phyloP scores from a whole-genome alignment of 2,113 vertebrate species.

The Neoarius graeffei region DNA sequence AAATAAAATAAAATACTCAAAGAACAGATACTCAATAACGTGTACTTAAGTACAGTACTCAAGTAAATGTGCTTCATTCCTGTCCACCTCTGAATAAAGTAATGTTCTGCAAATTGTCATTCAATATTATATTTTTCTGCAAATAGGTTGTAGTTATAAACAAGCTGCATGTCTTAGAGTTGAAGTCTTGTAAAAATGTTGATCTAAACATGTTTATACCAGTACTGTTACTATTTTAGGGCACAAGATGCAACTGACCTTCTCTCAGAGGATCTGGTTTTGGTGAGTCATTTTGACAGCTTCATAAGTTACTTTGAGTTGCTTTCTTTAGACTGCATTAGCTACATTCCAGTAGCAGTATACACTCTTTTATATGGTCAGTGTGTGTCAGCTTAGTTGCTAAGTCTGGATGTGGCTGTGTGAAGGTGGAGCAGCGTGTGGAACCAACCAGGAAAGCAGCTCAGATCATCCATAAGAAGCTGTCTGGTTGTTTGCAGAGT shows the following conservation, averaged over 20 bases:
- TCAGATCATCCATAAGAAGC: conserved; percentile 88
- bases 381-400: background rate
- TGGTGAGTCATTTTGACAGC: conserved; percentile 72
- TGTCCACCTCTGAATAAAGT: background rate
- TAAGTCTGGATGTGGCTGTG: conserved; percentile 33
- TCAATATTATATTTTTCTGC: background rate
- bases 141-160: background rate
- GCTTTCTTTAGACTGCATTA: background rate
- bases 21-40: too few species aligned
- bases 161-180: background rate
- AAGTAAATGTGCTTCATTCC: too few species aligned
- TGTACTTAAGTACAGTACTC: too few species aligned
- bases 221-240: conserved; percentile 65
- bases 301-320: background rate
- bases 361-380: background rate
- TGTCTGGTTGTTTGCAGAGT: conserved; percentile 88
- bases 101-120: background rate
- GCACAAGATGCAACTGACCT: conserved; percentile 88
- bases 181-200: background rate
- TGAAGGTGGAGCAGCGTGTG: conserved; percentile 90
- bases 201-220: background rate
- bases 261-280: conserved; percentile 84
- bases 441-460: conserved; percentile 87
- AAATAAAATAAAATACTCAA: too few species aligned
- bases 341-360: background rate